These are phyloP conservation scores for Hirtodrosophila alboralis DNA, from an alignment of 2,888 invertebrate genomes.

Conservation along the genomic window DNA sequence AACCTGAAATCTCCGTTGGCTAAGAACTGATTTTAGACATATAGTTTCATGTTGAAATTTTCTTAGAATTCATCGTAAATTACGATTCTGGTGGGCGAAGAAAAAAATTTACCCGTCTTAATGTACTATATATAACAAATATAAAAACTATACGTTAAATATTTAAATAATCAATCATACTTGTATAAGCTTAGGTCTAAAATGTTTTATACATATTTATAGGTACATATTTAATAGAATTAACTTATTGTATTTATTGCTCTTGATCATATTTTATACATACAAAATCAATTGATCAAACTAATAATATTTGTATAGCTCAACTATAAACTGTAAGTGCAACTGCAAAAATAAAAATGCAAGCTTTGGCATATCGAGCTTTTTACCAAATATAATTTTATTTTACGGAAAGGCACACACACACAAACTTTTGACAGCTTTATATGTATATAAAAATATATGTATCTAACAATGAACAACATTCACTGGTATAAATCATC, in stretches of 20 bases:
- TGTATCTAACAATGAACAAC: constrained; percentile 10
- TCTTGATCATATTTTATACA: constrained; percentile 17
- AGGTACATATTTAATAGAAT: constrained; percentile 13
- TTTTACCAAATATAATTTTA: constrained; percentile 20
- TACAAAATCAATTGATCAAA: constrained; percentile 36
- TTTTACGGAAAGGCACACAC: constrained; percentile 32
- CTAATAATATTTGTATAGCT: constrained; percentile 16
- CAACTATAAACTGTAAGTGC: constrained; percentile 33
- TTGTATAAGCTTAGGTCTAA: background rate
- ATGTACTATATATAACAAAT: too few relatives aligned
- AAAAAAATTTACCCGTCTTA: too few relatives aligned
- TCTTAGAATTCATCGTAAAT: too few relatives aligned
- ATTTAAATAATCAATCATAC: too few relatives aligned
- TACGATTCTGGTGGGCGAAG: too few relatives aligned
- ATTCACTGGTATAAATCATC: constrained; percentile 13
- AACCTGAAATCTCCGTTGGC: too few relatives aligned
- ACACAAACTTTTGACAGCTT: constrained; percentile 7
- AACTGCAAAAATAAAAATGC: constrained; percentile 59
- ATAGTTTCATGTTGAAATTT: too few relatives aligned
- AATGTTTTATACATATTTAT: constrained; percentile 24
- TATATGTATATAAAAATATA: constrained; percentile 8
- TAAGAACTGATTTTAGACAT: too few relatives aligned
- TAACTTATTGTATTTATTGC: constrained; percentile 18
- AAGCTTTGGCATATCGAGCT: constrained; percentile 43
- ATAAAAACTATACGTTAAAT: too few relatives aligned